Evolutionary conservation across 2,888 invertebrate genomes (phyloP), one percentile per base, ranked within the genome.

Genomic region (Euplagia quadripunctaria): DNA sequence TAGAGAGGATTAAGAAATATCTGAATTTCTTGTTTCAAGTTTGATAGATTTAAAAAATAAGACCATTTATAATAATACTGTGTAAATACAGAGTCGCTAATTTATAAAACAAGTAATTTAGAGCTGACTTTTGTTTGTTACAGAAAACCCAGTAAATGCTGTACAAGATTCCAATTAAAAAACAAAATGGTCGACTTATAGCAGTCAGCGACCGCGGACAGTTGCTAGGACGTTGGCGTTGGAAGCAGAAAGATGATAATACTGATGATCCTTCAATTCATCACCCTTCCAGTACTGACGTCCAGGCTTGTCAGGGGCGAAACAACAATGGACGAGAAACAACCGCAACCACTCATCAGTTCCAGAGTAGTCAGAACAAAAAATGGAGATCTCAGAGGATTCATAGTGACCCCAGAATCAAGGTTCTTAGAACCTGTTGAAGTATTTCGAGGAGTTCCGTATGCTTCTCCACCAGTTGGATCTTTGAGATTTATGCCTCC

Each of bases 401-500:
- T 98, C 84, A 98, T 98, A 86, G 97, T 98, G 73, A 97, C 98
- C 77, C 97, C 98, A 84, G 98, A 98, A 86, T 97, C 97, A 43
- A 97, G 98, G 82, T 97, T 97, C 89, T 94, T 98, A 85, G 98
- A 98, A 91, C 98, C 98, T 73, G 99, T 99, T 41, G 99, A 99
- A 92, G 98, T 98, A 80, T 99, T 98, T 92, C 97, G 98, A 70
- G 99, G 99, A 11, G 97, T 99, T 76, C 99, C 99, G 8, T 99
- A 99, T 93, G 99, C 99, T 46, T 98, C 99, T 68, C 98, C 99
- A 42, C 99, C 99, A 52, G 96, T 98, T 64, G 99, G 98, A 9
- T 97, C 97, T 74, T 95, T 99, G 77, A 97, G 99, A 76, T 99
- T 99, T 93, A 99, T 99, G 99, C 99, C 99, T 16, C 99, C 99